Percentiles rank a stretch among this genome's conserved stretches.
These are phyloP conservation scores for Solen grandis DNA, from an alignment of 1,140 invertebrate species.

Conservation along the genomic window DNA sequence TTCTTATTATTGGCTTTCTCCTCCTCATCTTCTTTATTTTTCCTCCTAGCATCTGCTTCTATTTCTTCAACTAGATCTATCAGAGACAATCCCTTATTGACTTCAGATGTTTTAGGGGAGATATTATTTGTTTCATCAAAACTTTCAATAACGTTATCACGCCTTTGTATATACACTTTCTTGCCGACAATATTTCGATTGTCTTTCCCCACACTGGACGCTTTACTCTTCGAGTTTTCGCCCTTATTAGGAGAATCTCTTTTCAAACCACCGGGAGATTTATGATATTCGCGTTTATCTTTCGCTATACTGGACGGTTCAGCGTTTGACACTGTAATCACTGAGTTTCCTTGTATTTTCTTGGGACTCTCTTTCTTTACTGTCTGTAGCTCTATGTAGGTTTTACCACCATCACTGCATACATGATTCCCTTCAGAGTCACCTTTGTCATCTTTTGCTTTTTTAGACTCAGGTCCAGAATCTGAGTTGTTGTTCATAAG, in stretches of 20 bases:
- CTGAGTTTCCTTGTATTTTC: not conserved
- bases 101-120: conserved; percentile 4
- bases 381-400: conserved; percentile 52
- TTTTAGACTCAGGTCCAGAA: not conserved
- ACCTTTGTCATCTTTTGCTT: no score
- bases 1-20: conserved; percentile 5
- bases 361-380: conserved; percentile 20
- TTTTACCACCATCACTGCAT: conserved; percentile 49
- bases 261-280: not conserved
- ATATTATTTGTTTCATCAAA: conserved; percentile 34
- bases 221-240: not conserved
- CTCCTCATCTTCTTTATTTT: conserved; percentile 3
- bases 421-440: conserved; percentile 19
- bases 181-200: conserved; percentile 11
- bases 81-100: conserved; percentile 4
- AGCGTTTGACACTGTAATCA: not conserved
- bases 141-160: conserved; percentile 37
- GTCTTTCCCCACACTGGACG: not conserved
- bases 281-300: no score
- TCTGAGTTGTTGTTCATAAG: conserved; percentile 15
- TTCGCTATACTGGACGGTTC: not conserved
- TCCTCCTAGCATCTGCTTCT: conserved; percentile 22
- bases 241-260: not conserved
- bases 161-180: conserved; percentile 32
- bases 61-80: conserved; percentile 46